phyloP scores from a whole-genome alignment of 2,113 vertebrate genomes.

The Calypte anna region DNA sequence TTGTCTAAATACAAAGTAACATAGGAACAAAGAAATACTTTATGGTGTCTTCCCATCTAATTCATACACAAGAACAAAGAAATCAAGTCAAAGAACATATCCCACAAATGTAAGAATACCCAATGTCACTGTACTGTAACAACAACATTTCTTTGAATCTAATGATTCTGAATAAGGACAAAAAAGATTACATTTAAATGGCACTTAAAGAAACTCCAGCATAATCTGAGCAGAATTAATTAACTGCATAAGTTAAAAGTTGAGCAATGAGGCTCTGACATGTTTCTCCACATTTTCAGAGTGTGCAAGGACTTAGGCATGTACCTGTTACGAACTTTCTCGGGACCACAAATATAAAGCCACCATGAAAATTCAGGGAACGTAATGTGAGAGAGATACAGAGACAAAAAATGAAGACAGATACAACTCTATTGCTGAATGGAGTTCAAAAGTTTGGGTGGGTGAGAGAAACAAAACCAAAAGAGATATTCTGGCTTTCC shows the following conservation, averaged over 20 bases:
- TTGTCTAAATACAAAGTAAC: background rate
- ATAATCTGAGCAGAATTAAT: constrained; percentile 11
- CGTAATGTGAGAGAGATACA: background rate
- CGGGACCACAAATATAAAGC: background rate
- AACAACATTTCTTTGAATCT: background rate
- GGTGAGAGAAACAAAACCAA: background rate
- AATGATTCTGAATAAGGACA: background rate
- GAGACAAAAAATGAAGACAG: background rate
- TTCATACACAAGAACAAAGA: constrained; percentile 3
- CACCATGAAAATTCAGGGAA: background rate
- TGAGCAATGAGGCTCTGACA: background rate
- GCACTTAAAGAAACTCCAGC: background rate
- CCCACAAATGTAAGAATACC: constrained; percentile 3
- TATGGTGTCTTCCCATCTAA: background rate
- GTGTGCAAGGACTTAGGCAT: background rate
- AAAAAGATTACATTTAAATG: constrained; percentile 8
- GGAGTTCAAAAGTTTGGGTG: background rate
- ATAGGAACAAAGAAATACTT: background rate
- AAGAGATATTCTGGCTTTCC: background rate
- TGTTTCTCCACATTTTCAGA: constrained; percentile 1
- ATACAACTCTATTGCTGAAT: background rate
- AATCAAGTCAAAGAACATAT: constrained; percentile 24
- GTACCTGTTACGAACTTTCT: background rate
- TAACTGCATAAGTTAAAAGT: background rate
- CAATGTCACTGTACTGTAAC: background rate